Evolutionary conservation across 2,113 vertebrate species (phyloP), one percentile per base, ranked within the genome.

Genomic region (Ophiodon elongatus): DNA sequence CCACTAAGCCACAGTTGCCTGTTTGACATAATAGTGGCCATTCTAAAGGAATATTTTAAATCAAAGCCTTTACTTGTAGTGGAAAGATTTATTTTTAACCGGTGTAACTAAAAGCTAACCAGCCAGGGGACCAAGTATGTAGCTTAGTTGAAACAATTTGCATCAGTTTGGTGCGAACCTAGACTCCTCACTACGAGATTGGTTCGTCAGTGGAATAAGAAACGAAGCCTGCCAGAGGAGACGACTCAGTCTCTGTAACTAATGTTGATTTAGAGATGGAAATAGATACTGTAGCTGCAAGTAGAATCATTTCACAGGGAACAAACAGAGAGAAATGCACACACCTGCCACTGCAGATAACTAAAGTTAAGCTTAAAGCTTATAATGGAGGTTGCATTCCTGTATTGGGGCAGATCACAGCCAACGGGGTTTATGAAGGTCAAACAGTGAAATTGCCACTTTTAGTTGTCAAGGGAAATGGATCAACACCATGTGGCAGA

Each of bases 41-140:
- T 69, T 54, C 23, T 89, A 1, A 84, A 78, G 33, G 21, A 85
- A 45, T n/a, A n/a, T n/a, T n/a, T n/a, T n/a, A n/a, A n/a, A n/a
- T n/a, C n/a, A n/a, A n/a, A n/a, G n/a, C n/a, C n/a, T n/a, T n/a
- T n/a, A n/a, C n/a, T n/a, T n/a, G n/a, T n/a, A n/a, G n/a, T n/a
- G n/a, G n/a, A n/a, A n/a, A n/a, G n/a, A n/a, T n/a, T n/a, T n/a
- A n/a, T n/a, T n/a, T n/a, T n/a, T n/a, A n/a, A n/a, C n/a, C n/a
- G n/a, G n/a, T n/a, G n/a, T n/a, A n/a, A n/a, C n/a, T n/a, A n/a
- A n/a, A n/a, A n/a, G n/a, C n/a, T n/a, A n/a, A n/a, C n/a, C n/a
- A n/a, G n/a, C n/a, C n/a, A n/a, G n/a, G n/a, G n/a, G n/a, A n/a
- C n/a, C n/a, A n/a, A n/a, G n/a, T n/a, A n/a, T n/a, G n/a, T n/a